Evolutionary conservation across 2,797 vertebrate species (phyloP).

Genomic region (Chrysocyon brachyurus): DNA sequence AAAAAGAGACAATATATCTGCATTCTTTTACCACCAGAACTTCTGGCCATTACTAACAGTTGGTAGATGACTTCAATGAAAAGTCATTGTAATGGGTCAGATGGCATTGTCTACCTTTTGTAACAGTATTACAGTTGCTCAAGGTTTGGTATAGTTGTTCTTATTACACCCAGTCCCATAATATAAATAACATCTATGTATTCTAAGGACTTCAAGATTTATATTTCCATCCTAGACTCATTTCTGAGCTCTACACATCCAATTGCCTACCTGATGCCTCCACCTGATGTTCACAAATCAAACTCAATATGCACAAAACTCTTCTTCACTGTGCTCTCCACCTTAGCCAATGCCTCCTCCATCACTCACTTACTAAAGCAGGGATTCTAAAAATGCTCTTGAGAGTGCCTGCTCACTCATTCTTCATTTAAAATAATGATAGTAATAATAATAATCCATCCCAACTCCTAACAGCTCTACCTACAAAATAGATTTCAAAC

Average conservation of each 20-base stretch:
- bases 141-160: background rate
- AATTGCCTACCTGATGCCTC: background rate
- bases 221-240: background rate
- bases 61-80: background rate
- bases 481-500: background rate
- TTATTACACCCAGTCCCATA: background rate
- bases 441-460: background rate
- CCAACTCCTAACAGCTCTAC: background rate
- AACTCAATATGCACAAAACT: background rate
- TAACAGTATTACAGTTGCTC: background rate
- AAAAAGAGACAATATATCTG: background rate
- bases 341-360: background rate
- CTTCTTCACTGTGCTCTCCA: background rate
- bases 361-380: background rate
- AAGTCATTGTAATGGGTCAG: background rate
- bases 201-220: background rate
- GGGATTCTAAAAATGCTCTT: background rate
- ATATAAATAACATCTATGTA: conserved; percentile 6
- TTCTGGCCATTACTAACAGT: background rate
- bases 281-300: background rate
- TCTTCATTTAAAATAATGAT: background rate
- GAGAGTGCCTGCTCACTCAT: background rate
- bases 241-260: background rate
- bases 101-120: background rate
- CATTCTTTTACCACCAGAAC: background rate